Conservation (phyloP, 2,113 vertebrate species). For the Triplophysa siluroides region DNA sequence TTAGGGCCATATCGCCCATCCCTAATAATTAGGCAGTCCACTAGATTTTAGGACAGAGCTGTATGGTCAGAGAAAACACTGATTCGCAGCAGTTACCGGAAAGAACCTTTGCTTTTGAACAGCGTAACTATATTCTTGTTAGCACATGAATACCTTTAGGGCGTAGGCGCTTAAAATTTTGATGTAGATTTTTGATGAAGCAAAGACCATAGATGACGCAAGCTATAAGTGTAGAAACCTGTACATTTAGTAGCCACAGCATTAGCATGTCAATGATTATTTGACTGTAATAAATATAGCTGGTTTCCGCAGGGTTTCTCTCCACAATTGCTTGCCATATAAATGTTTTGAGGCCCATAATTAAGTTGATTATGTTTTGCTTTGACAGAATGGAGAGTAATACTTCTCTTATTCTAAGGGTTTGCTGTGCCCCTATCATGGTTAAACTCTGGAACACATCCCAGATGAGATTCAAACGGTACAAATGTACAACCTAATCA, state of each 20-base stretch:
- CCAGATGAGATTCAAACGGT: slow-evolving; percentile 36
- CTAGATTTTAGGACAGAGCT: background rate
- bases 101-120: background rate
- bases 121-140: background rate
- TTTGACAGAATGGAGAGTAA: slow-evolving; percentile 23
- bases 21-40: too few relatives aligned
- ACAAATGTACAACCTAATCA: slow-evolving; percentile 47
- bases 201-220: background rate
- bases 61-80: background rate
- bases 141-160: slow-evolving; percentile 3
- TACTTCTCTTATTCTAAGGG: slow-evolving; percentile 13
- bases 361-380: slow-evolving; percentile 28
- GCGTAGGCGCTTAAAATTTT: slow-evolving; percentile 1
- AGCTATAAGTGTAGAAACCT: background rate
- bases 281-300: slow-evolving; percentile 23
- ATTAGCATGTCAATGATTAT: slow-evolving; percentile 12
- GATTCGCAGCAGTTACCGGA: background rate
- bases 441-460: slow-evolving; percentile 24
- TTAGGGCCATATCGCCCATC: too few relatives aligned
- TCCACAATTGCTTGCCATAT: slow-evolving; percentile 49
- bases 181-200: background rate
- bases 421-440: slow-evolving; percentile 42
- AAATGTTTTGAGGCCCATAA: slow-evolving; percentile 14
- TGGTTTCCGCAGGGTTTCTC: slow-evolving; percentile 9
- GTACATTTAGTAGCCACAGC: background rate